Base-by-base conservation (phyloP, 2,888 invertebrate genomes). In the Macrosoma leucophasiata region DNA sequence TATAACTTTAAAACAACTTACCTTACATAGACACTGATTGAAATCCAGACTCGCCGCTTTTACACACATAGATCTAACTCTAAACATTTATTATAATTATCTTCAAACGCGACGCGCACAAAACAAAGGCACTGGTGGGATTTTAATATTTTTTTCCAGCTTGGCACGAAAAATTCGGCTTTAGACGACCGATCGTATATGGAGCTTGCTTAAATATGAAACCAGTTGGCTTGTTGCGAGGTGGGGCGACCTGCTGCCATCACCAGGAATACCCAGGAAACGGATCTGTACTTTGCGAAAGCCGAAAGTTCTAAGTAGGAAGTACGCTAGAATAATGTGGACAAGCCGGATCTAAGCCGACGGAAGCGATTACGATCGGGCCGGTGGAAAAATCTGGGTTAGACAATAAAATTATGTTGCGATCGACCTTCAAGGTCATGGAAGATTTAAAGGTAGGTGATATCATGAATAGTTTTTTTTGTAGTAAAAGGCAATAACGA, bases 281-380 rank as follows among this genome's bases (percentile, higher is more conserved):
- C 67, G 58, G 61, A 64, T 66, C 59, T 68, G 53, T 41, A 41
- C 58, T 65, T 64, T 64, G 56, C 62, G 64, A 75, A 73, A 76
- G 70, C 59, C 68, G 65, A 78, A 78, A 76, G 63, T 75, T 76
- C 76, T 78, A 73, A 71, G 62, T 69, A 70, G 70, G 70, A 72
- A 76, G 69, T 71, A 44, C 20, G 35, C 29, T 32, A 8, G 28
- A 12, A 27, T 36, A 29, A 36, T 23, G 25, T 46, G 44, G 48
- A 50, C 35, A 38, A 19, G 48, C 28, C 29, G 6, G 11, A 30
- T 23, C 14, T 29, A 33, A 32, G 11, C 13, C n/a, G 8, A 9
- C 13, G 1, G 11, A 26, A 18, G 19, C 14, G n/a, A 21, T 12
- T 15, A 8, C n/a, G n/a, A n/a, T n/a, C n/a, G n/a, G n/a, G n/a